Evolutionary conservation across 2,113 vertebrate species (phyloP), one percentile per base, ranked within the genome.

Genomic region (Echinops telfairi): DNA sequence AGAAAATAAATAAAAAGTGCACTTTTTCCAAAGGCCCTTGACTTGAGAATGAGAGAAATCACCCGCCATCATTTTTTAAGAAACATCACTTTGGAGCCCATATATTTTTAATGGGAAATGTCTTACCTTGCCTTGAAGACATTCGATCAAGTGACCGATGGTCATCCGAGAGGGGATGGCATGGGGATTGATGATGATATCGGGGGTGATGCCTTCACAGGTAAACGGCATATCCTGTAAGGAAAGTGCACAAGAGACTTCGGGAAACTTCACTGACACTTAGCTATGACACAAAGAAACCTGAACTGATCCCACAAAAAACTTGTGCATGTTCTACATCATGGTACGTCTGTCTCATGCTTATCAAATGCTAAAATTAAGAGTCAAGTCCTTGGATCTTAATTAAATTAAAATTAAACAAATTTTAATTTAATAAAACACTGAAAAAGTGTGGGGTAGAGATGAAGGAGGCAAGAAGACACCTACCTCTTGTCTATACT

Each of bases 141-240:
- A 99, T 97, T 99, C 99, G 90, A 99, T 99, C 98, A 99, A 98
- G 98, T 99, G 99, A 96, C 99, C 99, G 85, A 99, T 99, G 40
- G 99, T 99, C 99, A 99, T 99, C 25, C 99, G 99, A 95, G 99
- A 99, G 15, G 99, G 99, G 97, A 99, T 99, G 98, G 99, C 99
- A 60, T 99, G 99, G 16, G 99, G 99, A 91, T 99, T 99, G 97
- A 99, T 99, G 97, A 99, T 99, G 96, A 99, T 99, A 96, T 99
- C 99, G 3, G 99, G 99, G 2, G 99, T 99, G 96, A 99, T 99
- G 40, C 99, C 99, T 97, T 99, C 99, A 88, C 99, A 99, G 1
- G 99, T 99, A 93, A 99, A 99, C 9, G 99, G 99, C 99, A 99
- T 99, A 95, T 99, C 99, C 99, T 99, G 95, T 17, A 97, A 80